Evolutionary conservation across 2,888 invertebrate genomes (phyloP).

Genomic region (Ligdia adustata): DNA sequence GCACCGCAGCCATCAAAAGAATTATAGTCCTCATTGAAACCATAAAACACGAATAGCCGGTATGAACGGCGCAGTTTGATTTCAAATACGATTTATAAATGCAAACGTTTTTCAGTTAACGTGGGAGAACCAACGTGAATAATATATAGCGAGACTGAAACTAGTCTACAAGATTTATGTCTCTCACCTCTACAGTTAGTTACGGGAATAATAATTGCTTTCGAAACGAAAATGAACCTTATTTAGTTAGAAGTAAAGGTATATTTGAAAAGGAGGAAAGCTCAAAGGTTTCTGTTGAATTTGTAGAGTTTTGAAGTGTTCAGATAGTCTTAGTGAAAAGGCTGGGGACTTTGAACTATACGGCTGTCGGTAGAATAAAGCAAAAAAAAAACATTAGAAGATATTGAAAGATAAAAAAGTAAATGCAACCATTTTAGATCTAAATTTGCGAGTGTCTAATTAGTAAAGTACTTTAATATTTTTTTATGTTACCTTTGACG

Average conservation of each 20-base stretch:
- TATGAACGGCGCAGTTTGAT: conserved; percentile 36
- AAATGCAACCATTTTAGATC: too few relatives aligned
- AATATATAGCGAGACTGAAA: conserved; percentile 45
- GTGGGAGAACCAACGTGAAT: conserved; percentile 49
- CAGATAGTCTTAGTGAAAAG: conserved; percentile 24
- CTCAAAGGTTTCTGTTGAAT: conserved; percentile 37
- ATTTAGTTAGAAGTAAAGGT: conserved; percentile 33
- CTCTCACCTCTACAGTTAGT: conserved; percentile 52
- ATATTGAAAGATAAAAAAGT: too few relatives aligned
- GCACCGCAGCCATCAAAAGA: conserved; percentile 33
- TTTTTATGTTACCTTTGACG: too few relatives aligned
- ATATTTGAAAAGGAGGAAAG: conserved; percentile 32
- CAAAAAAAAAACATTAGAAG: too few relatives aligned
- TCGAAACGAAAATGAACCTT: conserved; percentile 45
- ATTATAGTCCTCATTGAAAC: conserved; percentile 35
- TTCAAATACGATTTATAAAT: conserved; percentile 39
- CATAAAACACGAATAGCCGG: conserved; percentile 37
- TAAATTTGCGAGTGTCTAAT: too few relatives aligned
- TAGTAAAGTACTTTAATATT: too few relatives aligned
- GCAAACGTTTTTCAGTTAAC: conserved; percentile 49
- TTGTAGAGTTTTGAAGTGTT: conserved; percentile 16
- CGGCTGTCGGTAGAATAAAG: too few relatives aligned
- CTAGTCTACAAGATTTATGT: conserved; percentile 49
- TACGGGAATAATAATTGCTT: conserved; percentile 52
- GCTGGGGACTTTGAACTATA: too few relatives aligned